Base-by-base conservation (phyloP, 1,140 invertebrate genomes). In the Caenorhabditis tropicalis region DNA sequence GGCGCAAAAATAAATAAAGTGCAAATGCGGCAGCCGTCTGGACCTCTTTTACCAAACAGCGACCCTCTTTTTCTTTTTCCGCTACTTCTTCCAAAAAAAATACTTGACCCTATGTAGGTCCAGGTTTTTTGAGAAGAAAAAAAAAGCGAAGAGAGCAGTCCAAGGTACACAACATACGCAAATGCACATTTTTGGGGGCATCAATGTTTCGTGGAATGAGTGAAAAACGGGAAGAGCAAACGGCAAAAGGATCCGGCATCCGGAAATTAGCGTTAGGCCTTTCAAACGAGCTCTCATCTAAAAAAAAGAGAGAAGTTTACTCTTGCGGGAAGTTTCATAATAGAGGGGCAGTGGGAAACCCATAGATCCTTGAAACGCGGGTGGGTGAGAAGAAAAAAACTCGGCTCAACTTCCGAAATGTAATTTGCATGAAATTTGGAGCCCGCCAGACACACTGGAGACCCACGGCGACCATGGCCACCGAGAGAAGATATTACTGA, bases 1-100 rank as follows among this genome's bases (percentile, higher is more conserved):
- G 36, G 65, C 65, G 65, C 65, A 74, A 74, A 65, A 74, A 74
- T 74, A 74, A 74, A 74, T 74, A 74, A 74, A 74, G 65, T 74
- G 65, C 65, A 74, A 74, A 74, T 74, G 65, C 65, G 36, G 65
- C 33, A 74, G 65, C 36, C 65, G 65, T 43, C 65, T 74, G 65
- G 65, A 74, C 65, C 65, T 74, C 65, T 46, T 74, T 74, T 74
- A 74, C 65, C 65, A 74, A 74, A 74, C 6, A n/a, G 27, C 65
- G 29, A 74, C 65, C 27, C 58, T 65, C 29, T 65, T 36, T 65
- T 74, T 74, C 21, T 74, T 74, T 74, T 43, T 16, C 65, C 53
- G 29, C 24, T 56, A 74, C 65, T 74, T 46, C 36, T 46, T 43
- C n/a, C 65, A 74, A 74, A 70, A 65, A 65, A 74, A 65, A 33